Base-by-base conservation (phyloP, 2,888 invertebrate genomes). In the Buathra laborator region DNA sequence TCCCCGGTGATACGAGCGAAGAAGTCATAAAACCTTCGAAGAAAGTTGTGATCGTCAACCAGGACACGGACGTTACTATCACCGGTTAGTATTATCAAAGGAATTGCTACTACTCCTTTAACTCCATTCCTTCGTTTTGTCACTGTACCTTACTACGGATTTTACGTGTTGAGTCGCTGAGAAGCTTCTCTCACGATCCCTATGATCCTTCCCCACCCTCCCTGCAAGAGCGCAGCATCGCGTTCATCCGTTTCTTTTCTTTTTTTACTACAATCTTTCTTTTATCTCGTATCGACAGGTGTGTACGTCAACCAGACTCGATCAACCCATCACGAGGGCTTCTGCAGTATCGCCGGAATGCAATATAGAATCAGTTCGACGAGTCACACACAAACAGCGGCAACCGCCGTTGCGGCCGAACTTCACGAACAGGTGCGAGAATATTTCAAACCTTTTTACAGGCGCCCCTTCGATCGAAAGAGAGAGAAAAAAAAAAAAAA, bases 301-400 rank as follows among this genome's bases (percentile, higher is more conserved):
- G 97, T 98, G 82, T 98, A 98, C 93, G 96, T 96, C 72, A 96
- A 96, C 93, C 95, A 96, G 90, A 96, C 97, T 32, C 95, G 96
- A 80, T 96, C 96, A 48, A 97, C 97, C 88, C 96, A 96, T 91
- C 97, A 97, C 92, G 97, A 97, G 93, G 97, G 97, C 44, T 98
- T 96, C 92, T 98, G 98, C 93, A 97, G 97, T 88, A 97, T 97
- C 88, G 96, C 96, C 44, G 97, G 97, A 67, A 96, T 98, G 97
- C 97, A 98, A 94, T 98, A 98, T 93, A 96, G 97, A 87, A 98
- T 98, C 89, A 97, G 97, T 87, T 97, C 97, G 70, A 98, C 97
- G 74, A 98, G 97, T 92, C 97, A 97, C 93, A 97, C 97, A 81
- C 97, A 97, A 94, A 98, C 98, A 12, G 97, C 97, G 88, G 97